phyloP scores from a whole-genome alignment of 2,113 vertebrate genomes.

The Galemys pyrenaicus region DNA sequence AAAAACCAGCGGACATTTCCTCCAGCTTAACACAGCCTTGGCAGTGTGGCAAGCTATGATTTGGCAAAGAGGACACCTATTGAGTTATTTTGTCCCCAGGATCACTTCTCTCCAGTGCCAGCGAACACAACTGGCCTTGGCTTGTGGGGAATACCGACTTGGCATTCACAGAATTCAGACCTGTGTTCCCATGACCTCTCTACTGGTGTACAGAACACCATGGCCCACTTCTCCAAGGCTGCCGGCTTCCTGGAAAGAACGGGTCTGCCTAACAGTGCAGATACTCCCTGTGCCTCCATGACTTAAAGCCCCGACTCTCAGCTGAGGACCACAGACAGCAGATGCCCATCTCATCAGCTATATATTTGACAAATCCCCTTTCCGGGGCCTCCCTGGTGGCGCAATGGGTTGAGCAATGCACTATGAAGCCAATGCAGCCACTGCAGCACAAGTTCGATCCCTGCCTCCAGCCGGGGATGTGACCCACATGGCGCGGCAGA shows the following conservation, averaged over 20 bases:
- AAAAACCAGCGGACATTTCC: not conserved
- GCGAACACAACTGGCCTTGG: not conserved
- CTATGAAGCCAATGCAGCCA: no score
- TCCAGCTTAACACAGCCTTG: not conserved
- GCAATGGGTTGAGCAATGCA: no score
- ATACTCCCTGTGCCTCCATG: accelerated
- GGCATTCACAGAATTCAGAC: no score
- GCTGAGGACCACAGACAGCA: not conserved
- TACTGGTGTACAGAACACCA: not conserved
- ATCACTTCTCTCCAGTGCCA: not conserved
- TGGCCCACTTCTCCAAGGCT: not conserved
- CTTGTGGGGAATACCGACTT: not conserved
- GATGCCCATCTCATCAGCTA: not conserved
- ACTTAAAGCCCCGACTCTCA: not conserved
- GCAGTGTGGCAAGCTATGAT: not conserved
- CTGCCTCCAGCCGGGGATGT: no score
- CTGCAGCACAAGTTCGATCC: no score
- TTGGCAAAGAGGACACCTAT: not conserved
- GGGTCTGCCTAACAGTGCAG: not conserved
- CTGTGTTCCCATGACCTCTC: accelerated
- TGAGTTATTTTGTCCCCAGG: not conserved
- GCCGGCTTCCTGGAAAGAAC: not conserved
- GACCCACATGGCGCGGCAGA: no score
- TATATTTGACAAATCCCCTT: no score
- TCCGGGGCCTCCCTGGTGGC: no score